Evolutionary conservation across 1,140 invertebrate genomes (phyloP).

Genomic region (Lethrus apterus): DNA sequence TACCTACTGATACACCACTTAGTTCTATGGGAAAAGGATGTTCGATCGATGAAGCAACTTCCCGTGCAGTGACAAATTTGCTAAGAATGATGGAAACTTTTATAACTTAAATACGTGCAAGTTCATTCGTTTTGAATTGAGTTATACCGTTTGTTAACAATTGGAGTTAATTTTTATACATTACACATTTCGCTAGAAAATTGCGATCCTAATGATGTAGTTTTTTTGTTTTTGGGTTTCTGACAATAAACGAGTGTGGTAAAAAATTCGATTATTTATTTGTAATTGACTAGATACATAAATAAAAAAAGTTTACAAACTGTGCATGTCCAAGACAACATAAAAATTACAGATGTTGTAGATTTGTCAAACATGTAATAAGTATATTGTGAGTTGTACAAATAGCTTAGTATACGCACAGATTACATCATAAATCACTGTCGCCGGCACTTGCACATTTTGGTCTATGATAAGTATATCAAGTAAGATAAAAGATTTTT

Average conservation of each 20-base stretch:
- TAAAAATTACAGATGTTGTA: too few species aligned
- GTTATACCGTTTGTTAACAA: too few species aligned
- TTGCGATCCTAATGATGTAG: neutral
- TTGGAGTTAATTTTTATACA: too few species aligned
- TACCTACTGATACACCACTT: neutral
- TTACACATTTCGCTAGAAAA: neutral
- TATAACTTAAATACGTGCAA: neutral
- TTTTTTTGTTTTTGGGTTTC: neutral
- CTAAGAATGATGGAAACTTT: neutral
- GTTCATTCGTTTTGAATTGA: too few species aligned
- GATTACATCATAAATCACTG: neutral
- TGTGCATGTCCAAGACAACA: constrained; percentile 8
- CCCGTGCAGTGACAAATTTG: neutral
- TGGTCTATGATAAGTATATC: too few species aligned
- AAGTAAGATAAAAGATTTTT: too few species aligned
- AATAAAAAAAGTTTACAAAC: constrained; percentile 10
- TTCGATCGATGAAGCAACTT: neutral
- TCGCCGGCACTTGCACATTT: too few species aligned
- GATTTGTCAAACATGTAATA: neutral
- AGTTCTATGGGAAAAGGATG: neutral
- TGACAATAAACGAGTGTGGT: neutral
- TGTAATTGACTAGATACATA: constrained; percentile 13
- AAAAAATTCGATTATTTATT: constrained; percentile 13
- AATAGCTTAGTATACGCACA: neutral
- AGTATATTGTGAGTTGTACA: neutral